These are phyloP conservation scores for Prunella fulvescens DNA, from an alignment of 2,113 vertebrate species.

Conservation along the genomic window DNA sequence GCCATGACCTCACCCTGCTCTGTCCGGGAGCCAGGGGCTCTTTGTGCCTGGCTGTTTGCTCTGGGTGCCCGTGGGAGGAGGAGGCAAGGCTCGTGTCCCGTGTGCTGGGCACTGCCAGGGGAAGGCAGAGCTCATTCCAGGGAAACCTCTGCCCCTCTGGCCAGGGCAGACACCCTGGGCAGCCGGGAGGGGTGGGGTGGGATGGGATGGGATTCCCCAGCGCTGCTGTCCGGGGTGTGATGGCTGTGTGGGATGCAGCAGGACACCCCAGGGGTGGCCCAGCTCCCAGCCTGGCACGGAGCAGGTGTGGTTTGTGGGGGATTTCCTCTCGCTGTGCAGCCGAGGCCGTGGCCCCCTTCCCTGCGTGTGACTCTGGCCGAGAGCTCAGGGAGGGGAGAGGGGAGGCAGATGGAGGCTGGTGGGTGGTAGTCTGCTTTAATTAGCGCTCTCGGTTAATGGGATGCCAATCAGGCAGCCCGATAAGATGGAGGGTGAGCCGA, in stretches of 20 bases:
- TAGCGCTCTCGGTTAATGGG: constrained; percentile 35
- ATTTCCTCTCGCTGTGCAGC: neutral
- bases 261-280: neutral
- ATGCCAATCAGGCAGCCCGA: constrained; percentile 20
- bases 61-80: neutral
- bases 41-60: neutral
- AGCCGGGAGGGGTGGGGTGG: neutral
- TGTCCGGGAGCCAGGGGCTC: neutral
- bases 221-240: neutral
- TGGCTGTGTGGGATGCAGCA: neutral
- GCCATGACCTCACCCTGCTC: neutral
- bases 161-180: neutral
- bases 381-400: neutral
- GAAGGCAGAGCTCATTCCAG: neutral
- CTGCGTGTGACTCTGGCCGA: neutral
- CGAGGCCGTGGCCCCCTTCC: neutral
- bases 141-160: neutral
- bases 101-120: neutral
- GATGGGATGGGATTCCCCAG: neutral
- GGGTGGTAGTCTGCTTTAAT: constrained; percentile 53
- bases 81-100: accelerated
- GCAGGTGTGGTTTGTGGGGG: neutral
- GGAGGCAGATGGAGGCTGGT: constrained; percentile 33
- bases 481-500: neutral
- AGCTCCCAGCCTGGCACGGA: neutral